These are phyloP conservation scores for Ophioderma brevispina DNA, from an alignment of 35 echinoderm and acorn worm species.

Conservation along the genomic window DNA sequence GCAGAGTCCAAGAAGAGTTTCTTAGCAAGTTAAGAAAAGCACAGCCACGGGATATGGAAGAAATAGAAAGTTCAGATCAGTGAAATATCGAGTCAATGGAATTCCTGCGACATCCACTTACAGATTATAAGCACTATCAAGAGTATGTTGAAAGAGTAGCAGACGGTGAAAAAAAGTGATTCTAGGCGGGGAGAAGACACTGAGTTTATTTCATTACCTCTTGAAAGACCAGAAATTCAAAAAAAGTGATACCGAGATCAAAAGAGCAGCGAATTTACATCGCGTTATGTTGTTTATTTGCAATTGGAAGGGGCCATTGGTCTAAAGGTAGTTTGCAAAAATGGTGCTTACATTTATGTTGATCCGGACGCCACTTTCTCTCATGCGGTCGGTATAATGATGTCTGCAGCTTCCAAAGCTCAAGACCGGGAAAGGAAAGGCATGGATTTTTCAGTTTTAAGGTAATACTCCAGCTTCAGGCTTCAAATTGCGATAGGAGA, in stretches of 20 bases:
- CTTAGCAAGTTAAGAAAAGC: conserved; percentile 15
- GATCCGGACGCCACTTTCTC: no score
- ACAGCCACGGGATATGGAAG: conserved; percentile 54
- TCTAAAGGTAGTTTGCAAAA: no score
- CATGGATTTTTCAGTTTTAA: no score
- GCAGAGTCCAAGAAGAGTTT: conserved; percentile 52
- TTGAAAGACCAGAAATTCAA: conserved; percentile 59
- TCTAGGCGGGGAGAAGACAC: conserved; percentile 15
- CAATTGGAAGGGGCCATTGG: no score
- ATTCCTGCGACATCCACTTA: conserved; percentile 59
- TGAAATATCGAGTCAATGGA: conserved; percentile 40
- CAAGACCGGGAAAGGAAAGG: no score
- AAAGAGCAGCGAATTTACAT: no score
- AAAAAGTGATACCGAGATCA: conserved; percentile 68
- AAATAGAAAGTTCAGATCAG: conserved; percentile 5
- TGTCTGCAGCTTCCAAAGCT: no score
- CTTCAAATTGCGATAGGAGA: no score
- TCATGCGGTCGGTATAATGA: no score
- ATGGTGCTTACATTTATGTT: no score
- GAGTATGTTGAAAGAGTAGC: conserved; percentile 50
- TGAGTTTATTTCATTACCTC: conserved; percentile 34
- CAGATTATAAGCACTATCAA: conserved; percentile 71
- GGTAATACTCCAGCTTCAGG: no score
- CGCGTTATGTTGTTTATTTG: no score
- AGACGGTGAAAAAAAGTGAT: conserved; percentile 70